Base-by-base conservation (phyloP, 2,113 vertebrate genomes). In the Charina bottae region DNA sequence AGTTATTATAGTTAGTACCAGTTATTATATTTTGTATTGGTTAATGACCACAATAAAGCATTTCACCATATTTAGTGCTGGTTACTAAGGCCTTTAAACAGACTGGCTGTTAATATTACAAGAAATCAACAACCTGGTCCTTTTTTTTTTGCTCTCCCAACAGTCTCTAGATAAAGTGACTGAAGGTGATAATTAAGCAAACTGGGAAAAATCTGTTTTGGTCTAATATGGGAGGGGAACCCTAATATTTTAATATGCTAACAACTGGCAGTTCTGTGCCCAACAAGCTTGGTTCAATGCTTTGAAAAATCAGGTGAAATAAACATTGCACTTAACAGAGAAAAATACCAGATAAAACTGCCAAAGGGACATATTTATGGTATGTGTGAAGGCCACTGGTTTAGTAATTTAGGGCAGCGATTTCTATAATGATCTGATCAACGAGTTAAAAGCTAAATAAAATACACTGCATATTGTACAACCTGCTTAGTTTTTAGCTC, bases 351-450 rank as follows among this genome's bases (percentile, higher is more conserved):
- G 96, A 95, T 95, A 96, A 96, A 96, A 54, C 92, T 94, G 95
- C 93, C 94, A 96, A 94, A 23, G 89, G 93, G 93, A 94, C 92
- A 28, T 28, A 92, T 93, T 10, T 91, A 83, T 19, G 91, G 89
- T 93, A 92, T 0, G 0, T 0, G 0, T 91, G 93, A 92, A 96
- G 89, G 92, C 72, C 54, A 8, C 59, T 94, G 89, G 53, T 94
- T 96, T 96, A 93, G 95, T 85, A 92, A 95, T 94, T 94, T 59
- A 56, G 92, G 93, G 91, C 92, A 94, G 26, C 85, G 90, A 91
- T 86, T 93, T 90, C 93, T 94, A 91, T 96, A 96, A 96, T 95
- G 92, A 96, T 54, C 87, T 93, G 94, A 93, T 94, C 95, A 95
- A 95, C 94, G 93, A 93, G 89, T 94, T 93, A 94, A 94, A 89